phyloP scores from a whole-genome alignment of 2,888 invertebrate species.

The Drosophila tanythrix region DNA sequence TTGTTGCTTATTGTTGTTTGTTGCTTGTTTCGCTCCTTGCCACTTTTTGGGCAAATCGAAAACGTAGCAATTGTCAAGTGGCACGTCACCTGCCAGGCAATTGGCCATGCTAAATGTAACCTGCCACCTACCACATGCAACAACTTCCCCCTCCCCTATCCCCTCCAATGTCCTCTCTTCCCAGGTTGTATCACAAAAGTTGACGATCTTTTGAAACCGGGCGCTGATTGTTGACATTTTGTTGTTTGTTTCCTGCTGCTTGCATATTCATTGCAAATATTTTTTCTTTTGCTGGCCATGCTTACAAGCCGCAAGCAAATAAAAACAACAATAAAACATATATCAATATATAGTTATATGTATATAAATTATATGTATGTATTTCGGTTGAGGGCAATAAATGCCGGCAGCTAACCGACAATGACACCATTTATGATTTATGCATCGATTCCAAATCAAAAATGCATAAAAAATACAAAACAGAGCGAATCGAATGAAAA shows the following conservation, averaged over 20 bases:
- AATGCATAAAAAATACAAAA: conserved; percentile 32
- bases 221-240: conserved; percentile 58
- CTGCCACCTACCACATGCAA: not conserved
- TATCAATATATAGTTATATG: not conserved
- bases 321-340: conserved; percentile 10
- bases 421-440: conserved; percentile 72
- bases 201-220: conserved; percentile 47
- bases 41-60: conserved; percentile 73
- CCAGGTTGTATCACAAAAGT: conserved; percentile 44
- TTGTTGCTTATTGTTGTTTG: conserved; percentile 25
- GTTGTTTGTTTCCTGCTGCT: conserved; percentile 39
- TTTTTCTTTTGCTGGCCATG: conserved; percentile 16
- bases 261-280: conserved; percentile 52
- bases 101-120: conserved; percentile 55
- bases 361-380: not conserved
- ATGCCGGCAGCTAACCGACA: conserved; percentile 59
- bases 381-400: conserved; percentile 19
- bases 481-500: conserved; percentile 39
- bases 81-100: conserved; percentile 71
- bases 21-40: conserved; percentile 44
- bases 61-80: conserved; percentile 78
- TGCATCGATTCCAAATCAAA: conserved; percentile 71
- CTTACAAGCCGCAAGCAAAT: conserved; percentile 35
- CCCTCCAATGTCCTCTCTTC: not conserved
- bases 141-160: not conserved